These are phyloP conservation scores for Morinoia aosen DNA, from an alignment of 2,888 invertebrate genomes.

Conservation along the genomic window DNA sequence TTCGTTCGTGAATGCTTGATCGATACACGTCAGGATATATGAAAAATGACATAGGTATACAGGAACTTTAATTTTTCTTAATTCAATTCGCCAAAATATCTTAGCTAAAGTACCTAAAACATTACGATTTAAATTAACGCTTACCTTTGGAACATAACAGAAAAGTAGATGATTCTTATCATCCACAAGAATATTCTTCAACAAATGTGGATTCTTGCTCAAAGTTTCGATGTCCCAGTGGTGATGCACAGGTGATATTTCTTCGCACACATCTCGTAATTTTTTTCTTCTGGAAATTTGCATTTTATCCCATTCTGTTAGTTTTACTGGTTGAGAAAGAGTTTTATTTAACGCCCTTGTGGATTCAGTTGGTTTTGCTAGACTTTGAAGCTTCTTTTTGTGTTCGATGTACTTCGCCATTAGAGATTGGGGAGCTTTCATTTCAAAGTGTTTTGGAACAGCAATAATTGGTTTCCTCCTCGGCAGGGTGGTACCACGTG, in stretches of 20 bases:
- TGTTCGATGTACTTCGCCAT: neutral
- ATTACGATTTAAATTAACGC: neutral
- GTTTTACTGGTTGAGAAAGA: neutral
- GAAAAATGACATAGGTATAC: too few species aligned
- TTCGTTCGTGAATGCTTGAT: too few species aligned
- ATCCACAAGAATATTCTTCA: slow-evolving; percentile 87
- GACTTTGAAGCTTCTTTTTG: neutral
- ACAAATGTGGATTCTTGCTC: slow-evolving; percentile 72
- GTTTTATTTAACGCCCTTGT: neutral
- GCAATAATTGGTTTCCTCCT: neutral
- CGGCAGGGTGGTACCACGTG: neutral
- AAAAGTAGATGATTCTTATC: slow-evolving; percentile 88
- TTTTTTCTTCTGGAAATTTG: neutral
- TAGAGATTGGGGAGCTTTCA: neutral
- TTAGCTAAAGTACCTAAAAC: too few species aligned
- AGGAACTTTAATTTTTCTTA: too few species aligned
- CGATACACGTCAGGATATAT: too few species aligned
- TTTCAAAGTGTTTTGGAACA: neutral
- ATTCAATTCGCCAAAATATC: too few species aligned
- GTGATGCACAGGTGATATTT: neutral
- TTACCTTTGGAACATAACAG: slow-evolving; percentile 94
- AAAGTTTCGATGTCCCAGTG: neutral
- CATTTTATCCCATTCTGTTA: neutral
- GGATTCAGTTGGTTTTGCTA: neutral
- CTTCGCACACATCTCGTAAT: neutral